Base-by-base conservation (phyloP, 1,140 invertebrate genomes). In the Oryzaephilus surinamensis region DNA sequence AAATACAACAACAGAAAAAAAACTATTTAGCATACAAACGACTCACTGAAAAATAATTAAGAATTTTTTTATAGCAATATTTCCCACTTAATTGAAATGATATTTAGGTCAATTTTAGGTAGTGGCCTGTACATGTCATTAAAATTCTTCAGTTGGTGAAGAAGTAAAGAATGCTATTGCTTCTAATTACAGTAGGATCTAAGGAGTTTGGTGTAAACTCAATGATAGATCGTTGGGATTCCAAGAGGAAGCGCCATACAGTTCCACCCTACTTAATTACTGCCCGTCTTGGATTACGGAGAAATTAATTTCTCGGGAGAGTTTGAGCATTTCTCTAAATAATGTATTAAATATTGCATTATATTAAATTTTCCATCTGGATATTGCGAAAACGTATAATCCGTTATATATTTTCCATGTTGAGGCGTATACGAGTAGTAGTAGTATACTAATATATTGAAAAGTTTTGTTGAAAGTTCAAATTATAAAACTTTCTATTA, bases 241-340 rank as follows among this genome's bases (percentile, higher is more conserved):
- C 54, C 54, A 41, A 43, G 45, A 46, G 42, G 45, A 42, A 43
- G 35, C 33, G 40, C 46, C 32, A 29, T 20, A 20, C 27, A 13
- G 34, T 32, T 30, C 33, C 23, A 36, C 46, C 42, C 37, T 37
- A 48, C 56, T 60, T 60, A 60, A 60, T 60, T 60, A 58, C 56
- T 57, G 53, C 56, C 56, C 58, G 54, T 57, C 58, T 58, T 55
- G 56, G 58, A 60, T 60, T 57, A 58, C 44, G 32, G 48, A 55
- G 55, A 60, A 58, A 60, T 60, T 60, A 60, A 60, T 60, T 60
- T 60, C 56, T 55, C 55, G 45, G 56, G 50, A 58, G 55, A 51
- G 48, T 38, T 40, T 31, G 13, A 42, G 44, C 37, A 51, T 48
- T 55, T 50, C 52, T 52, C 50, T 56, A 55, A 52, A 55, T 52